Conservation (phyloP, 1,140 invertebrate species). For the Plutomurus gul region DNA sequence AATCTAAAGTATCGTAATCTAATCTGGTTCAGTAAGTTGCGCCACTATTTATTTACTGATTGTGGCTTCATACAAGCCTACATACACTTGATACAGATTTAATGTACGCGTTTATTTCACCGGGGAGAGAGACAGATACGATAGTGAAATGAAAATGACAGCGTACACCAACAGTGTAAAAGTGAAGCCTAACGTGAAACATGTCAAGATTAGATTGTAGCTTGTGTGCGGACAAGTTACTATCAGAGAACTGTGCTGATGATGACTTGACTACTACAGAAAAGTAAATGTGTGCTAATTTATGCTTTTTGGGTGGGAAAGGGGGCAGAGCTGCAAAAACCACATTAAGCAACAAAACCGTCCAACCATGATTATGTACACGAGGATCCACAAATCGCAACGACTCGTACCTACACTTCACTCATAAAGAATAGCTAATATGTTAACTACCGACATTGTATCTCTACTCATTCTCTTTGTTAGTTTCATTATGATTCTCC, state of each 20-base stretch:
- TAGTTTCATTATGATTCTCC: background rate
- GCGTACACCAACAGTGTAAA: background rate
- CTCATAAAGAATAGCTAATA: conserved; percentile 15
- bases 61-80: too few relatives aligned
- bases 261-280: background rate
- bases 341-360: conserved; percentile 3
- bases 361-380: conserved; percentile 14
- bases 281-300: conserved; percentile 18
- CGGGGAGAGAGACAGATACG: background rate
- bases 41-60: too few relatives aligned
- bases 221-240: background rate
- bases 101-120: background rate
- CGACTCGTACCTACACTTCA: background rate
- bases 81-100: background rate
- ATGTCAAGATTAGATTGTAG: background rate
- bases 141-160: conserved; percentile 13
- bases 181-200: background rate
- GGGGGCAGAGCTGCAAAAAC: conserved; percentile 16
- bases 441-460: background rate
- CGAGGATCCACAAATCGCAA: conserved; percentile 21
- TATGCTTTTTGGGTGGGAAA: conserved; percentile 25
- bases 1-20: too few relatives aligned
- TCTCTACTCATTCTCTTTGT: background rate
- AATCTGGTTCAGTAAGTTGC: too few relatives aligned
- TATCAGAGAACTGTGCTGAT: background rate